These are phyloP conservation scores for Zaprionus inermis DNA, from an alignment of 1,140 invertebrate genomes.

Conservation along the genomic window DNA sequence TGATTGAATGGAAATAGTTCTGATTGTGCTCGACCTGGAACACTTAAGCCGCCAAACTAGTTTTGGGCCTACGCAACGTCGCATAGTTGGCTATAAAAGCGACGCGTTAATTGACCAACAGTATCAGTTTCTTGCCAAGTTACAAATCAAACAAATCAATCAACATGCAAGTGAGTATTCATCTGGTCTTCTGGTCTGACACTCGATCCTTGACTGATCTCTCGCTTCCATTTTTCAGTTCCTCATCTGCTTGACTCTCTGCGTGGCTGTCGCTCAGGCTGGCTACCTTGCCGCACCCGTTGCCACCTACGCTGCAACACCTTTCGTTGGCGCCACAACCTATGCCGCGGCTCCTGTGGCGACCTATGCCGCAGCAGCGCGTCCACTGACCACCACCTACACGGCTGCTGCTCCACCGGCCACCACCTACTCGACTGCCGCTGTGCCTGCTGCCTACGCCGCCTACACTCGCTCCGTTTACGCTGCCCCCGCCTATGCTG, in stretches of 20 bases:
- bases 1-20: constrained; percentile 21
- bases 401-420: constrained; percentile 11
- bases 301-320: constrained; percentile 41
- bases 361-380: constrained; percentile 37
- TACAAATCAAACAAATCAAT: constrained; percentile 36
- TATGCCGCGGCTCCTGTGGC: constrained; percentile 22
- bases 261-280: constrained; percentile 54
- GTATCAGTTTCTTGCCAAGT: constrained; percentile 44
- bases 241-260: constrained; percentile 58
- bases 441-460: constrained; percentile 23
- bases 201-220: background rate
- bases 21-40: constrained; percentile 34
- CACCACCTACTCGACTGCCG: constrained; percentile 20
- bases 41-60: constrained; percentile 39
- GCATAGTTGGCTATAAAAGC: constrained; percentile 42
- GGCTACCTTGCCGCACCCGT: constrained; percentile 41
- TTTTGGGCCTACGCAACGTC: constrained; percentile 32
- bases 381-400: constrained; percentile 30
- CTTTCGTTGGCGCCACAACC: constrained; percentile 19
- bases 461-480: constrained; percentile 26
- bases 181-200: background rate
- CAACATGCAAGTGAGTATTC: constrained; percentile 53
- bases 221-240: constrained; percentile 22
- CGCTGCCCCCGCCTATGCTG: constrained; percentile 21
- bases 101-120: constrained; percentile 22